phyloP scores from a whole-genome alignment of 2,797 vertebrate species.

The Falco concolor region DNA sequence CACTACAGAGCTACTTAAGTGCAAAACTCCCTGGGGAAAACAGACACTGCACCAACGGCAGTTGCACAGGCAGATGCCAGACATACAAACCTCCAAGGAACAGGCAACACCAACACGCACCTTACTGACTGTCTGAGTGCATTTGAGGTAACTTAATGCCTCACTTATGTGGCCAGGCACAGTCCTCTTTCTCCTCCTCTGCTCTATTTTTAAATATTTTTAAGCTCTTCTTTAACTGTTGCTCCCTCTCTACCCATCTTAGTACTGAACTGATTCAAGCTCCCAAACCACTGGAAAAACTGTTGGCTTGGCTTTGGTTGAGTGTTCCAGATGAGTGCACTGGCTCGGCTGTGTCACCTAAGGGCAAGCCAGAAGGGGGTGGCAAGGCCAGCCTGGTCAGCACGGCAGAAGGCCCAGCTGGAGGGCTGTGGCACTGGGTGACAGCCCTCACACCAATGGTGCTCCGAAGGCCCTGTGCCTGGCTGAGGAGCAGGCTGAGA shows the following conservation, averaged over 20 bases:
- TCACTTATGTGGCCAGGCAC: neutral
- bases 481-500: neutral
- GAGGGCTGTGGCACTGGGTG: neutral
- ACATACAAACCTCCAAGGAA: neutral
- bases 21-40: neutral
- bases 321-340: neutral
- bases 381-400: neutral
- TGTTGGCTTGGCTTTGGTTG: neutral
- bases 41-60: neutral
- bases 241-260: neutral
- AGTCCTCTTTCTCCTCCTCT: neutral
- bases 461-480: neutral
- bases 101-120: neutral
- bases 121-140: neutral
- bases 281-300: neutral
- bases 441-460: accelerated
- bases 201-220: neutral
- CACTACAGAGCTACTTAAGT: neutral
- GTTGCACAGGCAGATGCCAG: neutral
- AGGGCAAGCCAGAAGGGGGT: neutral
- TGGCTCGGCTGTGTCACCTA: neutral
- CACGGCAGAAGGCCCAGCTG: neutral
- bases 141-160: neutral
- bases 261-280: neutral
- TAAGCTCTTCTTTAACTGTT: neutral